phyloP scores from a whole-genome alignment of 2,797 vertebrate species.

The Leptodactylus fallax region DNA sequence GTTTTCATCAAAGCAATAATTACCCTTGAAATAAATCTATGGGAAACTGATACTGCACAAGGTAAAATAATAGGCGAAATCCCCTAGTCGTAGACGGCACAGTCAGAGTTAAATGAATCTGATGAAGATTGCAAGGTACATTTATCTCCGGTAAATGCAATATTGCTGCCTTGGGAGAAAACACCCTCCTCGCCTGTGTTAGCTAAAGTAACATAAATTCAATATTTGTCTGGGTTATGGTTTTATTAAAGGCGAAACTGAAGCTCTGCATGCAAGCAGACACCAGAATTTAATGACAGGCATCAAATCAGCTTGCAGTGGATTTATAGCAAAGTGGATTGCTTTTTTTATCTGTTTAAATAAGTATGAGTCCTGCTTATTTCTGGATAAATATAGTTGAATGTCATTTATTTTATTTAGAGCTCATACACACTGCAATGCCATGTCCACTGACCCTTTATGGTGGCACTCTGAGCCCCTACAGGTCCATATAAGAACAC shows the following conservation, averaged over 20 bases:
- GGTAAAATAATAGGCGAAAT: slow-evolving; percentile 15
- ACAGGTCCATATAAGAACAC: too few relatives aligned
- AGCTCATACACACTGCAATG: too few relatives aligned
- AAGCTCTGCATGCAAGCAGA: neutral
- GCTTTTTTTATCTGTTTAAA: neutral
- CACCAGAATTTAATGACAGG: neutral
- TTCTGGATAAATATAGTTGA: neutral
- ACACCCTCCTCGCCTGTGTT: neutral
- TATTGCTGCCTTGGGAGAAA: neutral
- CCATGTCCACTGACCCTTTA: too few relatives aligned
- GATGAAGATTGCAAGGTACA: slow-evolving; percentile 14
- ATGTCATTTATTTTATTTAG: too few relatives aligned
- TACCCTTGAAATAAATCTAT: slow-evolving; percentile 18
- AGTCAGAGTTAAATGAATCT: slow-evolving; percentile 21
- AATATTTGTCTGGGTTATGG: slow-evolving; percentile 41
- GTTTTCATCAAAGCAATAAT: slow-evolving; percentile 28
- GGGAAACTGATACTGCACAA: neutral
- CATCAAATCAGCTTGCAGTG: neutral
- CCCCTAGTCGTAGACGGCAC: neutral
- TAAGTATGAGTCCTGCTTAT: neutral
- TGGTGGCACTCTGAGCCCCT: too few relatives aligned
- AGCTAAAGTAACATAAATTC: slow-evolving; percentile 25
- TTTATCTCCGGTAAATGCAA: neutral
- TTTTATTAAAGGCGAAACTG: slow-evolving; percentile 39
- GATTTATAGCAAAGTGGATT: neutral